phyloP scores from a whole-genome alignment of 2,113 vertebrate species.

The Mola mola region DNA sequence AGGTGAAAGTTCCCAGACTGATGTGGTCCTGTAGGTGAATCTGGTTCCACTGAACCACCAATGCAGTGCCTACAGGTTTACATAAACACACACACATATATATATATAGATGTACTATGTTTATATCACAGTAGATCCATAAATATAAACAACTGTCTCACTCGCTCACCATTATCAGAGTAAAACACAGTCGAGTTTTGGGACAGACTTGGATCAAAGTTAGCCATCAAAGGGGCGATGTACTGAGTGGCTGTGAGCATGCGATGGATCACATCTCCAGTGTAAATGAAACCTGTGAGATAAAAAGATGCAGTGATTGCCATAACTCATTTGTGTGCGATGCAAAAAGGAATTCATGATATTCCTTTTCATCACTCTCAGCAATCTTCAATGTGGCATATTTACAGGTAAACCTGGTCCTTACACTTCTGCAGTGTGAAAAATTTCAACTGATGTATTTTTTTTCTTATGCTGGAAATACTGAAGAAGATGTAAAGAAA shows the following conservation, averaged over 20 bases:
- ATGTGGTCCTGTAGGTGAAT: conserved; percentile 90
- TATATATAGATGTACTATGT: not conserved
- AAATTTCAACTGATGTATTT: too few species aligned
- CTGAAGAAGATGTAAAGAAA: too few species aligned
- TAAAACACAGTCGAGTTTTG: conserved; percentile 92
- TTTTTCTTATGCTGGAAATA: too few species aligned
- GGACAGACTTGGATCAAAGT: conserved; percentile 93
- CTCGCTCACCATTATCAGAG: conserved; percentile 90
- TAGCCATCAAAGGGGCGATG: conserved; percentile 96
- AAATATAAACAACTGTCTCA: not conserved
- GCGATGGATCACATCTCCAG: conserved; percentile 91
- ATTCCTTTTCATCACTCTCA: too few species aligned
- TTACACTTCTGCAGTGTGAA: too few species aligned
- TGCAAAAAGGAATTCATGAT: too few species aligned
- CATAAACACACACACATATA: not conserved
- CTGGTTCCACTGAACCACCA: conserved; percentile 93
- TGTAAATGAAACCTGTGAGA: conserved; percentile 92
- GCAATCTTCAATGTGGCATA: too few species aligned
- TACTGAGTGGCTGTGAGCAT: conserved; percentile 97
- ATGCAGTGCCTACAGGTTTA: conserved; percentile 83
- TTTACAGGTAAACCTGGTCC: too few species aligned
- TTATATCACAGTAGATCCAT: not conserved
- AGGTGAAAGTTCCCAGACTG: conserved; percentile 90
- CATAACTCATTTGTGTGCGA: too few species aligned
- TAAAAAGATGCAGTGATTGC: too few species aligned